phyloP scores from a whole-genome alignment of 2,888 invertebrate species.

The Apamea sordens region DNA sequence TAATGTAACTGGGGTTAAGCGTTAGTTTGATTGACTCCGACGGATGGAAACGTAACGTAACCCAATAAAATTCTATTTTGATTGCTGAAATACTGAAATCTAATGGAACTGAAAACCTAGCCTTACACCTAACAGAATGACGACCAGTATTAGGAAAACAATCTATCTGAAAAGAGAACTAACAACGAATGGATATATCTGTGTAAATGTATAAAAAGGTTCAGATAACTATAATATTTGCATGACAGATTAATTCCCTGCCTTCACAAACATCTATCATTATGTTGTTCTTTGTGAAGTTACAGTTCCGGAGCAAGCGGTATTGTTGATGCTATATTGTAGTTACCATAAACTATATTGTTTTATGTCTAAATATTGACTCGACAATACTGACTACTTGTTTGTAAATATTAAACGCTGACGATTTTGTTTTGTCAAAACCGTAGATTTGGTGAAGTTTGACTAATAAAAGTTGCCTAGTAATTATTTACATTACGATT shows the following conservation, averaged over 20 bases:
- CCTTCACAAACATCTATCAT: slow-evolving; percentile 29
- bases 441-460: not conserved
- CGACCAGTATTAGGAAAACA: too few relatives aligned
- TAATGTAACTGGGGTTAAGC: not conserved
- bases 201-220: not conserved
- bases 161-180: not conserved
- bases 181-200: not conserved
- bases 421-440: slow-evolving; percentile 3
- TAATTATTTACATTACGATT: not conserved
- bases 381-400: slow-evolving; percentile 8
- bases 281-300: slow-evolving; percentile 34
- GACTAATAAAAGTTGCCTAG: not conserved
- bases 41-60: not conserved
- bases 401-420: slow-evolving; percentile 29
- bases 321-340: slow-evolving; percentile 18
- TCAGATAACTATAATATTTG: not conserved
- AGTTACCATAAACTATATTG: not conserved
- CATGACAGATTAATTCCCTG: not conserved
- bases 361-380: slow-evolving; percentile 26
- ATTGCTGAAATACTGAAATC: not conserved
- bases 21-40: not conserved
- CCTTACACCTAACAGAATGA: not conserved
- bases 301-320: slow-evolving; percentile 15
- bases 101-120: not conserved
- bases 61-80: not conserved